Base-by-base conservation (phyloP, 1,140 invertebrate genomes). In the Drosophila asahinai region DNA sequence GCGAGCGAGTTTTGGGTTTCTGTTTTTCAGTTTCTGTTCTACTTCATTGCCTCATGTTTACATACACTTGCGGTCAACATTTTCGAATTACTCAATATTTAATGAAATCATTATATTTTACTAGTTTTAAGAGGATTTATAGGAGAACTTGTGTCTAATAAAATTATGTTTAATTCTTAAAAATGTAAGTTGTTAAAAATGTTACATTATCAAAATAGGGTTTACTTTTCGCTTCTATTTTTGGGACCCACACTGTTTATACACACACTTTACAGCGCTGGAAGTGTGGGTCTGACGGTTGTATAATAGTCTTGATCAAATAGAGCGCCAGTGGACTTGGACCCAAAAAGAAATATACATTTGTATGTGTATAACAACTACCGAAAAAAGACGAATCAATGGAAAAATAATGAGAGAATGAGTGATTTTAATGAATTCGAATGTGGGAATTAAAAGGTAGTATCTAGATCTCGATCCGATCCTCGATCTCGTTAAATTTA, bases 21-120 rank as follows among this genome's bases (percentile, higher is more conserved):
- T 64, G 60, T 63, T 66, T 81, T 77, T 81, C 60, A 67, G 65
- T 83, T 83, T 71, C 66, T 80, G 76, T 86, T 87, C 80, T 86
- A 89, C 80, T 77, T 89, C 80, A 80, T 83, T 71, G 66, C 64
- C 45, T 65, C 75, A 68, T 61, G 30, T 55, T 65, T 72, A 83
- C 48, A 58, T 60, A 59, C 48, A 57, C 43, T 25, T 42, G 57
- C 11, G 30, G 58, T 15, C 11, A 17, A 9, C 5, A 36, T 45
- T 25, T 22, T 63, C 63, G 63, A n/a, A 67, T 45, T 67, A 25
- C 25, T 38, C 0, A 55, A 38, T 38, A 38, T 38, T 36, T 38
- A 8, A 12, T 54, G 0, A 2, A 54, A 38, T 2, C 12, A 7
- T 2, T 19, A 15, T 4, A 15, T 22, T 22, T 11, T 33, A 36